phyloP scores from a whole-genome alignment of 92 coral and sea anemone genomes.

The Parazoanthus darwini region DNA sequence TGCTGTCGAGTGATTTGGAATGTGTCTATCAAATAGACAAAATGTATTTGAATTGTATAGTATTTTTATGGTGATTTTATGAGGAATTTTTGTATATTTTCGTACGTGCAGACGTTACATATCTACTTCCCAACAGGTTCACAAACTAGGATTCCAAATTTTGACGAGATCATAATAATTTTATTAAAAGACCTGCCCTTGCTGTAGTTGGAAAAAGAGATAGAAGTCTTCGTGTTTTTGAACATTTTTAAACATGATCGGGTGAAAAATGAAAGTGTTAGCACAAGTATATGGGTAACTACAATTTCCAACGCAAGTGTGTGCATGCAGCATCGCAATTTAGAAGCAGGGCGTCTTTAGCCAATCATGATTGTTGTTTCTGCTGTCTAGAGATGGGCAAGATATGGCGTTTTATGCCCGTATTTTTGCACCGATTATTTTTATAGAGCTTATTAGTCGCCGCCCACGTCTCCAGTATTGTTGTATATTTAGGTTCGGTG shows the following conservation, averaged over 20 bases:
- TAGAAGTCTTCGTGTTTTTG: too few relatives aligned
- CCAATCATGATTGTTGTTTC: neutral
- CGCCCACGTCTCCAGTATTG: neutral
- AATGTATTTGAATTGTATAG: conserved; percentile 10
- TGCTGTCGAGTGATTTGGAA: neutral
- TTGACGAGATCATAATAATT: neutral
- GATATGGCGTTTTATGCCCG: neutral
- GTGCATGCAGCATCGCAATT: too few relatives aligned
- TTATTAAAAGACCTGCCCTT: neutral
- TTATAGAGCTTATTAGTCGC: neutral
- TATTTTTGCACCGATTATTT: neutral
- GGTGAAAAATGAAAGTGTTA: too few relatives aligned
- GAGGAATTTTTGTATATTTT: conserved; percentile 28
- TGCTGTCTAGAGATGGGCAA: neutral
- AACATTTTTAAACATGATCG: too few relatives aligned
- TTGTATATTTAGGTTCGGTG: neutral
- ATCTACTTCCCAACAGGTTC: neutral
- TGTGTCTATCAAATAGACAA: conserved; percentile 16
- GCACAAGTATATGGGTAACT: too few relatives aligned
- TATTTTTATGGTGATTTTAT: conserved; percentile 21
- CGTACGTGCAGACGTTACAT: conserved; percentile 5
- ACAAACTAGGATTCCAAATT: neutral
- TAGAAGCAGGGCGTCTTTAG: neutral
- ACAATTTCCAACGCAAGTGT: too few relatives aligned
- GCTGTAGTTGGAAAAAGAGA: neutral